A percentile compares a stretch with the other conserved stretches of the same genome.
Evolutionary conservation across 2,888 invertebrate genomes (phyloP).

Genomic region (Andrena flavipes): DNA sequence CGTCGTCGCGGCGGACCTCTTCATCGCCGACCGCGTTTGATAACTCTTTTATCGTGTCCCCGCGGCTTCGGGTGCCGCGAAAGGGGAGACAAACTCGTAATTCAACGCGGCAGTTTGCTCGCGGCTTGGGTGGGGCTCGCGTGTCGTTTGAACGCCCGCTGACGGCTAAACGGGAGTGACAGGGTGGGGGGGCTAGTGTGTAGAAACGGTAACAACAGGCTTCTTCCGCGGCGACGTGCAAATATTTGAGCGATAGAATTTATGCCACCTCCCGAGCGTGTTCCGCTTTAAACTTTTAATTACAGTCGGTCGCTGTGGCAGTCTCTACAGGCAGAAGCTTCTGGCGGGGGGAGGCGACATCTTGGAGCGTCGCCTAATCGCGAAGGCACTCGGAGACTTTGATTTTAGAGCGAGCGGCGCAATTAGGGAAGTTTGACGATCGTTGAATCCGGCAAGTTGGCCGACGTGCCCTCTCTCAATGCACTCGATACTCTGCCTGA

Average conservation of each 20-base stretch:
- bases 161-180: neutral
- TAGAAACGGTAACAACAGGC: slow-evolving; percentile 15
- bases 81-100: slow-evolving; percentile 42
- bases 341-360: neutral
- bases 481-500: neutral
- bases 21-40: slow-evolving; percentile 37
- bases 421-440: slow-evolving; percentile 59
- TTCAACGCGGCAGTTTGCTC: slow-evolving; percentile 55
- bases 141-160: slow-evolving; percentile 39
- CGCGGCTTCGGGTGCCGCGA: slow-evolving; percentile 30
- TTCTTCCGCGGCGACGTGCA: slow-evolving; percentile 50
- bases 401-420: slow-evolving; percentile 35
- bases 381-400: slow-evolving; percentile 24
- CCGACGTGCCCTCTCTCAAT: slow-evolving; percentile 3
- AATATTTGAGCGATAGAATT: slow-evolving; percentile 69
- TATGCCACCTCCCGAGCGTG: slow-evolving; percentile 3
- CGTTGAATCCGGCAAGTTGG: slow-evolving; percentile 51
- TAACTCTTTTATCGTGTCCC: slow-evolving; percentile 46
- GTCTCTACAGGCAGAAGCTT: slow-evolving; percentile 15
- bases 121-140: slow-evolving; percentile 43
- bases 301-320: slow-evolving; percentile 54
- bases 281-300: slow-evolving; percentile 70
- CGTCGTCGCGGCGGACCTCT: slow-evolving; percentile 2
- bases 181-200: neutral
- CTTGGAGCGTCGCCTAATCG: too few relatives aligned